Percentiles rank a stretch among this genome's conserved stretches.
phyloP scores from a whole-genome alignment of 1,140 invertebrate species.

The Eumeta japonica region DNA sequence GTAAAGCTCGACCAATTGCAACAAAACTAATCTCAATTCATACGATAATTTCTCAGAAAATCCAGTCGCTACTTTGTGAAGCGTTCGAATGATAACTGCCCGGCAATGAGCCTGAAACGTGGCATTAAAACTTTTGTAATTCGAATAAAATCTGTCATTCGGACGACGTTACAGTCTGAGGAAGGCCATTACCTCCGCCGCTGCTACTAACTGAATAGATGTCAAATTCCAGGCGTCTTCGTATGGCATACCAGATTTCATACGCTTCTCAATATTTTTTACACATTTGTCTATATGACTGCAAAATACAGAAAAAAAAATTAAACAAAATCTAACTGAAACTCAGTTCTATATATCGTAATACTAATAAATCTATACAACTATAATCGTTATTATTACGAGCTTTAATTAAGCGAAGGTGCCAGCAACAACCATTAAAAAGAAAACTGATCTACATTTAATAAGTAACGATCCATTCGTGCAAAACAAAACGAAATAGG shows the following conservation, averaged over 20 bases:
- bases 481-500: too few species aligned
- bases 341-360: too few species aligned
- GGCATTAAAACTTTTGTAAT: too few species aligned
- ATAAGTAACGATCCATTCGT: too few species aligned
- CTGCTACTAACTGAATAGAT: constrained; percentile 71
- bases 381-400: too few species aligned
- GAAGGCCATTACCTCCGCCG: constrained; percentile 65
- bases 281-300: constrained; percentile 67
- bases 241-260: constrained; percentile 57
- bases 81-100: constrained; percentile 67
- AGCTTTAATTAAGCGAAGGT: too few species aligned
- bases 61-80: constrained; percentile 55
- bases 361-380: not conserved
- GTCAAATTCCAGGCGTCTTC: constrained; percentile 81
- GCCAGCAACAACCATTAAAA: too few species aligned
- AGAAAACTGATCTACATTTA: too few species aligned
- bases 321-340: constrained; percentile 6
- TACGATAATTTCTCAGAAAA: constrained; percentile 53
- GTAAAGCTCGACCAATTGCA: constrained; percentile 73
- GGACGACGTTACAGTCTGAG: too few species aligned
- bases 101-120: constrained; percentile 74
- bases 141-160: too few species aligned
- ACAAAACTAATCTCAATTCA: constrained; percentile 61
- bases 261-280: constrained; percentile 62
- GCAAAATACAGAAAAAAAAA: too few species aligned